Conservation (phyloP, 1,140 invertebrate genomes). For the Ridgeia piscesae region DNA sequence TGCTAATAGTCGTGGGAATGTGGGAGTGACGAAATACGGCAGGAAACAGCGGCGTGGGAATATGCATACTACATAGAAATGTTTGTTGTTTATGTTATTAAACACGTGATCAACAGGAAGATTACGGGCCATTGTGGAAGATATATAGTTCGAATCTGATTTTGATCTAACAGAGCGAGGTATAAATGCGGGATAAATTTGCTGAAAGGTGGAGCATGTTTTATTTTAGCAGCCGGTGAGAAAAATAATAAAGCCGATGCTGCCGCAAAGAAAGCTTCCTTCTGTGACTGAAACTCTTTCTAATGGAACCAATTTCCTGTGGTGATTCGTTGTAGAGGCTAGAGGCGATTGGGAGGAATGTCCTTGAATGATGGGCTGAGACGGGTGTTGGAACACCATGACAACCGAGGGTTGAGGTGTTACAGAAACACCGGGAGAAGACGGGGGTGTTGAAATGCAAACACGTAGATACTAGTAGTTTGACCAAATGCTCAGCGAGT, state of each 20-base stretch:
- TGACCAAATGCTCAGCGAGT: neutral
- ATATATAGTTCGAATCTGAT: neutral
- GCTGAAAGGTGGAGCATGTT: neutral
- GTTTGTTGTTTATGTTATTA: neutral
- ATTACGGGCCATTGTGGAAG: neutral
- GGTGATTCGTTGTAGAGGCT: neutral
- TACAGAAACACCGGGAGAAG: neutral
- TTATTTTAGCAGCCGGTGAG: neutral
- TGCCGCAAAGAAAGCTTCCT: neutral
- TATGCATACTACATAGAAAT: neutral
- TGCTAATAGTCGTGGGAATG: neutral
- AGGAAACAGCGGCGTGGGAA: neutral
- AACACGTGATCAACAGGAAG: neutral
- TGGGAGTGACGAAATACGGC: neutral
- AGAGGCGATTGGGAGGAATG: neutral
- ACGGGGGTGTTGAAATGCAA: neutral
- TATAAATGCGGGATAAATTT: neutral
- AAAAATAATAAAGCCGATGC: neutral
- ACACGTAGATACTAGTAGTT: neutral
- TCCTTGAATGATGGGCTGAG: neutral
- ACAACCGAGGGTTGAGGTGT: neutral
- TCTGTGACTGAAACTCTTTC: neutral
- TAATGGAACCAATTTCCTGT: neutral
- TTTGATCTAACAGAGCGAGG: neutral
- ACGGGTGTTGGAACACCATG: neutral